Base-by-base conservation (phyloP, 2,797 vertebrate species). In the Sebastes steindachneri region DNA sequence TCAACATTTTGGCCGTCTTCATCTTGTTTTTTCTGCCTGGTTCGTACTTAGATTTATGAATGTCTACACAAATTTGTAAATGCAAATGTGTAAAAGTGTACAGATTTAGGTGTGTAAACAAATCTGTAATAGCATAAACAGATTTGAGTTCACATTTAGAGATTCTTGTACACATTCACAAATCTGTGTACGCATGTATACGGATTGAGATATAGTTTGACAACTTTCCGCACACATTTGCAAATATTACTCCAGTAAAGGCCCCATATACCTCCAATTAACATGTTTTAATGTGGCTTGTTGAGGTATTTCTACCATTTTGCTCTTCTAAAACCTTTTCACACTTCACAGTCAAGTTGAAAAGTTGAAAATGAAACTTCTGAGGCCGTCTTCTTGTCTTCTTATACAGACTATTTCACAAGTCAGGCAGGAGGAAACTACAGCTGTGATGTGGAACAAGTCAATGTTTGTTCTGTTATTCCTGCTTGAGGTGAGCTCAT, bases 401-500 rank as follows among this genome's bases (percentile, higher is more conserved):
- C 25, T 28, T 9, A 31, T 7, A 17, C 54, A n/a, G 14, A n/a
- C 33, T 19, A 3, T 45, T 59, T 45, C 17, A 9, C 8, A 41
- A 6, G 54, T 58, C 0, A 37, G 6, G 11, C 57, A n/a, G 35
- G 51, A 71, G 60, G 55, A 37, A 45, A 69, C 48, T 77, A 28
- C 28, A 72, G 19, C 51, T 77, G 72, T 51, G 73, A 79, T 55
- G 71, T 75, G 78, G 68, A 82, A 73, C 63, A 80, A 62, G 73
- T 62, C 72, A 5, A 15, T 70, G 60, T 62, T 70, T 68, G 41
- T 33, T 75, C 65, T 83, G 37, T 83, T 73, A 59, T 67, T 63
- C 67, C 79, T 45, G 45, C 33, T 75, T 68, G 70, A 75, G 83
- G 82, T 87, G 87, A 81, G 73, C 62, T 78, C 83, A 75, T 86